A percentile compares a stretch with the other conserved stretches of the same genome.
phyloP scores from a whole-genome alignment of 2,113 vertebrate species.

The Coturnix japonica region DNA sequence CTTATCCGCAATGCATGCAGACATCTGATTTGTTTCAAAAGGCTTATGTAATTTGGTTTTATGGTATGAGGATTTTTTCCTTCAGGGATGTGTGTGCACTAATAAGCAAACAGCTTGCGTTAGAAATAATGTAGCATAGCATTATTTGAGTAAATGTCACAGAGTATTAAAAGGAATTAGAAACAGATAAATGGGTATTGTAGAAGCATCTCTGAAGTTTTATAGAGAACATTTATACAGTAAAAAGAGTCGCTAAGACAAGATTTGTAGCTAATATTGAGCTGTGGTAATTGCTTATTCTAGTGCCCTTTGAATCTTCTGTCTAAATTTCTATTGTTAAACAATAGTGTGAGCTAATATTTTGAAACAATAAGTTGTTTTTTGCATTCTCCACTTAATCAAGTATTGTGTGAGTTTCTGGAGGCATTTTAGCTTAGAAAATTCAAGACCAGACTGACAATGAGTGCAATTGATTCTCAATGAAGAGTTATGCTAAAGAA shows the following conservation, averaged over 20 bases:
- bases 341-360: neutral
- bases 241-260: neutral
- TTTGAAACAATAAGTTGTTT: neutral
- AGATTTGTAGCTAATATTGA: neutral
- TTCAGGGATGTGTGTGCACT: neutral
- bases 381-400: neutral
- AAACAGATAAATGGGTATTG: neutral
- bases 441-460: neutral
- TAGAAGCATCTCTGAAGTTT: neutral
- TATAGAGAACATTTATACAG: neutral
- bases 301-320: neutral
- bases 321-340: neutral
- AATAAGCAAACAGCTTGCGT: neutral
- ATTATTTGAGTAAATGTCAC: neutral
- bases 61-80: neutral
- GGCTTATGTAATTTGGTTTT: neutral
- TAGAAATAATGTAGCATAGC: neutral
- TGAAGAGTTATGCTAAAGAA: neutral
- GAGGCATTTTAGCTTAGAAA: neutral
- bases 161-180: neutral
- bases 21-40: neutral
- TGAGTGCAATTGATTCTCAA: neutral
- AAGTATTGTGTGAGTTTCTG: neutral
- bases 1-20: neutral
- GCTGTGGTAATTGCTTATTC: neutral